Conservation (phyloP, 2,797 vertebrate species). For the Melanotaenia pygmaea region DNA sequence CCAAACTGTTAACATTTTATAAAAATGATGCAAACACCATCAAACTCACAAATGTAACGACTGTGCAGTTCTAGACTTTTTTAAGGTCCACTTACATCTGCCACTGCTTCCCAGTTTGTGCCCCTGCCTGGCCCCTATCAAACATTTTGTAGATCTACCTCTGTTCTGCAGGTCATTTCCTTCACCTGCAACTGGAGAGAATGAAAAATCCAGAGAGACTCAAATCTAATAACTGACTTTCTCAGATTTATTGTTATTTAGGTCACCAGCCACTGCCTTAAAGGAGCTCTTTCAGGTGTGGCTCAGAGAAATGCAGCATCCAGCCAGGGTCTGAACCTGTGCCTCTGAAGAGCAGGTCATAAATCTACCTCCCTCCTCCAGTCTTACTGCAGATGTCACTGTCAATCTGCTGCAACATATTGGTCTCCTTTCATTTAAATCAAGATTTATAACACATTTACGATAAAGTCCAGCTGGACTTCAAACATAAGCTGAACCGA, state of each 20-base stretch:
- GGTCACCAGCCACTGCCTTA: conserved; percentile 47
- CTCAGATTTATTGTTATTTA: conserved; percentile 52
- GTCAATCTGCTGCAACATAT: conserved; percentile 66
- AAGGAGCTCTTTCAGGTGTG: conserved; percentile 53
- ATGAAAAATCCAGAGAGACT: conserved; percentile 61
- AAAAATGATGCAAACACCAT: background rate
- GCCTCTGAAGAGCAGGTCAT: conserved; percentile 51
- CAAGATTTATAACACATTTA: conserved; percentile 75
- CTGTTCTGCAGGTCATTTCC: conserved; percentile 40
- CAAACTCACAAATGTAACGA: background rate
- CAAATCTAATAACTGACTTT: conserved; percentile 29
- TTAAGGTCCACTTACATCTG: too few species aligned
- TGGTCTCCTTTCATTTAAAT: conserved; percentile 63
- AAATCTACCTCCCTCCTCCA: conserved; percentile 57
- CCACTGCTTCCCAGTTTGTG: background rate
- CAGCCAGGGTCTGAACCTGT: conserved; percentile 38
- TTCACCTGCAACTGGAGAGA: conserved; percentile 46
- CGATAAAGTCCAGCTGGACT: conserved; percentile 64
- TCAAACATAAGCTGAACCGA: conserved; percentile 61
- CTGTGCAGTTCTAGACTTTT: too few species aligned
- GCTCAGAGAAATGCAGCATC: conserved; percentile 20
- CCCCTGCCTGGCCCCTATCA: background rate
- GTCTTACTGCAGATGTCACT: conserved; percentile 53
- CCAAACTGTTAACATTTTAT: background rate
- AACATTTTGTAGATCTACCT: background rate